A percentile compares a stretch with the other conserved stretches of the same genome.
Conservation (phyloP, 2,113 vertebrate genomes). For the Psammodynastes pulverulentus region DNA sequence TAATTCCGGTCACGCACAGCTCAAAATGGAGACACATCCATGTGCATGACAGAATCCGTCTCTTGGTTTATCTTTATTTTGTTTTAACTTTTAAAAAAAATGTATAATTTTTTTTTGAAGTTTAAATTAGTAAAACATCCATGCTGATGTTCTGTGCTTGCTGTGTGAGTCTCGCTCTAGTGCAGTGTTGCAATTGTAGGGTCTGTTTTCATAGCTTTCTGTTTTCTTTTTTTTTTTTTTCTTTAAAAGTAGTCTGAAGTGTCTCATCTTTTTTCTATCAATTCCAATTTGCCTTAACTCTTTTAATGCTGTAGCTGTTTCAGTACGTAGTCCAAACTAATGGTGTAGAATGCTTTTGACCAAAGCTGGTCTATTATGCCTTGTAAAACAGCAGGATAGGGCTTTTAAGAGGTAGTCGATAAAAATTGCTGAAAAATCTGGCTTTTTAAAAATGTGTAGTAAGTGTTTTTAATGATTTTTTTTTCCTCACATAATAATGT, state of each 20-base stretch:
- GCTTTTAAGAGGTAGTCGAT: constrained; percentile 87
- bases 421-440: constrained; percentile 84
- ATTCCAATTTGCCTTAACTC: constrained; percentile 95
- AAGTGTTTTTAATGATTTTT: constrained; percentile 83
- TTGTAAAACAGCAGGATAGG: constrained; percentile 89
- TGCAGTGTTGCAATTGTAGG: constrained; percentile 80
- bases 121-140: constrained; percentile 76
- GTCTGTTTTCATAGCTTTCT: constrained; percentile 80
- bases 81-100: constrained; percentile 55
- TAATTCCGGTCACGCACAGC: constrained; percentile 79
- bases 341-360: constrained; percentile 80
- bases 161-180: constrained; percentile 90
- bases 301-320: constrained; percentile 89
- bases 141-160: constrained; percentile 87
- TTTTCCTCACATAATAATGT: constrained; percentile 75
- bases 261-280: constrained; percentile 83
- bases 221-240: constrained; percentile 50
- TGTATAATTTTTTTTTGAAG: constrained; percentile 77
- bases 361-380: constrained; percentile 83
- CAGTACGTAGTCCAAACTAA: constrained; percentile 83
- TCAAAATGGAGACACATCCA: constrained; percentile 79
- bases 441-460: constrained; percentile 84
- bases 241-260: constrained; percentile 82
- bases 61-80: constrained; percentile 79
- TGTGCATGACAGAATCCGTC: constrained; percentile 85